These are phyloP conservation scores for Mesembrinibis cayennensis DNA, from an alignment of 2,113 vertebrate species.

Conservation along the genomic window DNA sequence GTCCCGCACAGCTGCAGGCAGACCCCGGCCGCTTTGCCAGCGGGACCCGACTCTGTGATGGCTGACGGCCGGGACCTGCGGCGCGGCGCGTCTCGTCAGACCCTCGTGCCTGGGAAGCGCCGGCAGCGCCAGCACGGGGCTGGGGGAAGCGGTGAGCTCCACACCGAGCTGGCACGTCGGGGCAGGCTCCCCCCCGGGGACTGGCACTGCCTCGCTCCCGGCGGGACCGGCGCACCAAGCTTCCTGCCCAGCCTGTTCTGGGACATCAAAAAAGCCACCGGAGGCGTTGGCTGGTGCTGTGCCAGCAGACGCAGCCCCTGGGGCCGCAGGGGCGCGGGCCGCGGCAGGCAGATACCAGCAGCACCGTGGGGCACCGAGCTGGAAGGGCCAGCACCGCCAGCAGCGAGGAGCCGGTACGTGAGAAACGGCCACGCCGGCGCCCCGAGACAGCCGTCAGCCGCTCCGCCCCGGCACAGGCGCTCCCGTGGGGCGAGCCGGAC, in stretches of 20 bases:
- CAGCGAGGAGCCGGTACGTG: not conserved
- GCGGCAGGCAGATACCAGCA: not conserved
- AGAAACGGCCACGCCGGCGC: fast-evolving
- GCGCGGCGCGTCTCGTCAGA: fast-evolving
- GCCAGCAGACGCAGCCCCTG: not conserved
- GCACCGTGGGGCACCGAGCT: not conserved
- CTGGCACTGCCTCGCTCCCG: not conserved
- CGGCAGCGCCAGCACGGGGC: fast-evolving
- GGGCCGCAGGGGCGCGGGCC: not conserved
- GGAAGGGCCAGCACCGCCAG: not conserved
- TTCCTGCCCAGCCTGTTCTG: slow-evolving; percentile 21
- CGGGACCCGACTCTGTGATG: too few species aligned
- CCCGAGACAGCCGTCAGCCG: fast-evolving
- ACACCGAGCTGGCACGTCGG: not conserved
- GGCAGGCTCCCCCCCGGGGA: not conserved
- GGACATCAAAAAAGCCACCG: slow-evolving; percentile 23
- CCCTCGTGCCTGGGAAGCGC: not conserved
- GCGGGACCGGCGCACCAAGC: not conserved
- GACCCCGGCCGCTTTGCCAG: not conserved
- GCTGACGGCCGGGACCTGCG: not conserved
- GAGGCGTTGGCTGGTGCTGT: not conserved
- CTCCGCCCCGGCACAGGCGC: fast-evolving
- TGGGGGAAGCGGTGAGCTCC: not conserved
- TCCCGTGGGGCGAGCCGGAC: fast-evolving
- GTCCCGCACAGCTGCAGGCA: not conserved